Base-by-base conservation (phyloP, 2,888 invertebrate genomes). In the Drosophila eohydei region DNA sequence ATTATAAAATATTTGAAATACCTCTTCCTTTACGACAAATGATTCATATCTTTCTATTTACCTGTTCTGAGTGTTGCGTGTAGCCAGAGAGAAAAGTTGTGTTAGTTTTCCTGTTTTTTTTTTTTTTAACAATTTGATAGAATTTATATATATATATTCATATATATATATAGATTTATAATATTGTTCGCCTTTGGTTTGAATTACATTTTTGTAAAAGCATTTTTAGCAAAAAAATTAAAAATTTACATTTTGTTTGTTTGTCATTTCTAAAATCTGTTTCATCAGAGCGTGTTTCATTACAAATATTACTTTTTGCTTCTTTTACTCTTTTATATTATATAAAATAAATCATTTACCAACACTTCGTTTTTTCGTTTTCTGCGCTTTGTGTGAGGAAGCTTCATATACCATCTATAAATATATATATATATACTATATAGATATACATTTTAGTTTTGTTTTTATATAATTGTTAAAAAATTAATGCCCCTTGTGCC, bases 151-250 rank as follows among this genome's bases (percentile, higher is more conserved):
- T 36, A 66, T 58, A 55, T 66, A 41, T 71, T 50, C 61, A 50
- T 57, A 44, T 63, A 40, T 63, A 64, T 81, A 74, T 72, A 79
- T 74, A 81, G 72, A 78, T 83, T 84, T 81, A 58, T 80, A 84
- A 81, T 88, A 84, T 74, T 68, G 56, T 71, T 46, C 73, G 60
- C 52, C 51, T 69, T 72, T 74, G 68, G 65, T 66, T 75, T 80
- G 68, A 69, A 67, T 75, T 74, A 71, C 50, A 71, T 81, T 79
- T 88, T 86, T 90, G 89, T 90, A 90, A 89, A 90, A 90, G 90
- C 90, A 89, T 83, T 90, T 83, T 90, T 90, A 90, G 90, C 90
- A 90, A 90, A 90, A 84, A 83, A 85, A 85, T 90, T 83, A 89
- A 90, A 89, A 81, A 77, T 75, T 70, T 83, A 66, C 78, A 51